Evolutionary conservation across 2,888 invertebrate genomes (phyloP).

Genomic region (Polyommatus iphigenia): DNA sequence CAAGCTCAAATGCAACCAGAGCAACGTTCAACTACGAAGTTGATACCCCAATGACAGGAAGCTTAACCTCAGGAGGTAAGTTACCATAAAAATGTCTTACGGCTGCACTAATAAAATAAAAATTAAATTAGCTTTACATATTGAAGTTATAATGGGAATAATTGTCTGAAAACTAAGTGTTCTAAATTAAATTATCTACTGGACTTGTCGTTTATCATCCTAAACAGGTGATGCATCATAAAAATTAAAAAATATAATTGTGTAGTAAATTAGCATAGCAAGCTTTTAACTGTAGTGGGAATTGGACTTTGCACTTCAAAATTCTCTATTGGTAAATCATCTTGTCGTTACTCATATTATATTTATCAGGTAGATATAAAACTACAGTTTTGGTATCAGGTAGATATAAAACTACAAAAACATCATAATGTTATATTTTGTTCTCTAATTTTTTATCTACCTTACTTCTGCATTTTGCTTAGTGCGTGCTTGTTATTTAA

Average conservation of each 20-base stretch:
- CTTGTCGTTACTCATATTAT: background rate
- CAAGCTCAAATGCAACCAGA: constrained; percentile 89
- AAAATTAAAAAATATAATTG: background rate
- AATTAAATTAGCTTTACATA: no score
- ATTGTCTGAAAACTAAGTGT: background rate
- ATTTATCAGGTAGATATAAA: background rate
- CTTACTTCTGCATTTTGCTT: background rate
- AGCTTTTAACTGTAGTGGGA: background rate
- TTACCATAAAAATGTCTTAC: background rate
- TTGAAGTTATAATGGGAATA: background rate
- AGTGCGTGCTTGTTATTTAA: background rate
- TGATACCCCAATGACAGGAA: constrained; percentile 92
- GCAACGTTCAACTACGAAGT: constrained; percentile 92
- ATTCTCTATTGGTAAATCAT: background rate
- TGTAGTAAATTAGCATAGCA: background rate
- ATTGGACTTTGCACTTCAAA: background rate
- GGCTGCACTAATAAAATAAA: no score
- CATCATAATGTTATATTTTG: background rate
- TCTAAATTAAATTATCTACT: background rate
- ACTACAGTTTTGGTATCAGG: no score
- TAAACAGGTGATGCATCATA: background rate
- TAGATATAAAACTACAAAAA: background rate
- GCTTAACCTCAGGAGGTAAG: constrained; percentile 86
- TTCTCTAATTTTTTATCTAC: background rate
- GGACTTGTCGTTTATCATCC: background rate